Evolutionary conservation across 64 coral and sea anemone species (phyloP).

Genomic region (Stichodactyla helianthus): DNA sequence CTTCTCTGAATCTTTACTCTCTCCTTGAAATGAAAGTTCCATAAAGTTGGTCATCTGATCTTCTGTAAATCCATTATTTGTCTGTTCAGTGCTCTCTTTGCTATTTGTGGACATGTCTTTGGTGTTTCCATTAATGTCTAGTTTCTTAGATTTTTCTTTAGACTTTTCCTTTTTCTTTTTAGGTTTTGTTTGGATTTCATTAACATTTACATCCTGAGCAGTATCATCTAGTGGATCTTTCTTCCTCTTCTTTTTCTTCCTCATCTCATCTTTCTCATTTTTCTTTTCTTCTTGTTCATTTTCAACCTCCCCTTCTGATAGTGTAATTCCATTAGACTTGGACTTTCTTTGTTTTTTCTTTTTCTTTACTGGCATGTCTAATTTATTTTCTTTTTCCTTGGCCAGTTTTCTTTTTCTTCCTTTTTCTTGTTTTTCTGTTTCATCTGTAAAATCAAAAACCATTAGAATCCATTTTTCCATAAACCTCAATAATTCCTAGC

Average conservation of each 20-base stretch:
- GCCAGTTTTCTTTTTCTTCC: slow-evolving; percentile 22
- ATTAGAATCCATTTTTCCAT: background rate
- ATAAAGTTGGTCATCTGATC: background rate
- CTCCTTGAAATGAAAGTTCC: background rate
- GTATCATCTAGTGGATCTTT: background rate
- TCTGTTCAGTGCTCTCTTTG: background rate
- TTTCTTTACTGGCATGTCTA: background rate
- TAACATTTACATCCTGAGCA: background rate
- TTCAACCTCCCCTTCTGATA: background rate
- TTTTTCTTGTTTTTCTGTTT: background rate
- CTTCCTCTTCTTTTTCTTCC: background rate
- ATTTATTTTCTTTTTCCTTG: slow-evolving; percentile 3
- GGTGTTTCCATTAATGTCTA: background rate
- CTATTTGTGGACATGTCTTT: background rate
- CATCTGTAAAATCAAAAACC: background rate
- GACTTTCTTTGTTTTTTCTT: slow-evolving; percentile 33
- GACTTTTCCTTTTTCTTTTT: slow-evolving; percentile 21
- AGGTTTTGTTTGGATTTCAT: background rate
- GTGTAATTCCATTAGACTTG: background rate
- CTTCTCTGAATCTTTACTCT: background rate
- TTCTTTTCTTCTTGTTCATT: background rate
- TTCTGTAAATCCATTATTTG: background rate
- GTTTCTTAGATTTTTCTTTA: background rate
- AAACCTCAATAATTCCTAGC: background rate
- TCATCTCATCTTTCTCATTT: background rate